These are phyloP conservation scores for Tinea semifulvella DNA, from an alignment of 2,888 invertebrate genomes.

Conservation along the genomic window DNA sequence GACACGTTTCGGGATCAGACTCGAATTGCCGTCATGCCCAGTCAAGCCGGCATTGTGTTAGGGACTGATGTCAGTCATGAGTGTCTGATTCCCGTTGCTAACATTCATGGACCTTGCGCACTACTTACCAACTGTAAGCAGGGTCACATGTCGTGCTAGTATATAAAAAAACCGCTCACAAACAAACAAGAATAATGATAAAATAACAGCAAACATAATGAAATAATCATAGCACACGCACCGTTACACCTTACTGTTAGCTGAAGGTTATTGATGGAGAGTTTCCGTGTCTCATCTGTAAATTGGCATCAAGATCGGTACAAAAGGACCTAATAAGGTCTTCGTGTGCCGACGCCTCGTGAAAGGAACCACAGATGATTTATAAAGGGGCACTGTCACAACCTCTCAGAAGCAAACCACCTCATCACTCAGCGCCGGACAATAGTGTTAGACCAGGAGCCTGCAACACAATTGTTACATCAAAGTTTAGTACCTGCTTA, in stretches of 20 bases:
- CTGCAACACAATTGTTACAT: background rate
- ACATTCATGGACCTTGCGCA: no score
- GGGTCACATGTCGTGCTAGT: no score
- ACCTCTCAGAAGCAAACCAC: slow-evolving; percentile 5
- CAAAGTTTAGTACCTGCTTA: no score
- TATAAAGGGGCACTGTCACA: slow-evolving; percentile 16
- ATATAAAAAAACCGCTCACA: no score
- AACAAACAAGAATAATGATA: background rate
- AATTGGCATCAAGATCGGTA: slow-evolving; percentile 12
- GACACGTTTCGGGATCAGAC: no score
- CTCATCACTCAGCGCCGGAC: slow-evolving; percentile 15
- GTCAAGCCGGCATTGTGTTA: no score
- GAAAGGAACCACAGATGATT: slow-evolving; percentile 14
- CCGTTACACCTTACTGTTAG: background rate
- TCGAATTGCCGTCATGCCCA: no score
- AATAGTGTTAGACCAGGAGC: slow-evolving; percentile 20
- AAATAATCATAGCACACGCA: slow-evolving; percentile 2
- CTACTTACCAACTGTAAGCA: no score
- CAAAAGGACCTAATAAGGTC: slow-evolving; percentile 13
- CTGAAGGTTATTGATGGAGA: slow-evolving; percentile 9
- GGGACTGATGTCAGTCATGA: no score
- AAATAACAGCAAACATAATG: background rate
- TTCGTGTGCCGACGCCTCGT: slow-evolving; percentile 3
- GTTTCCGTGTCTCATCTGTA: slow-evolving; percentile 10
- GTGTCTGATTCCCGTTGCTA: no score